Percentiles rank a stretch among this genome's conserved stretches.
These are phyloP conservation scores for Parauchenoglanis ngamensis DNA, from an alignment of 2,797 vertebrate species.

Conservation along the genomic window DNA sequence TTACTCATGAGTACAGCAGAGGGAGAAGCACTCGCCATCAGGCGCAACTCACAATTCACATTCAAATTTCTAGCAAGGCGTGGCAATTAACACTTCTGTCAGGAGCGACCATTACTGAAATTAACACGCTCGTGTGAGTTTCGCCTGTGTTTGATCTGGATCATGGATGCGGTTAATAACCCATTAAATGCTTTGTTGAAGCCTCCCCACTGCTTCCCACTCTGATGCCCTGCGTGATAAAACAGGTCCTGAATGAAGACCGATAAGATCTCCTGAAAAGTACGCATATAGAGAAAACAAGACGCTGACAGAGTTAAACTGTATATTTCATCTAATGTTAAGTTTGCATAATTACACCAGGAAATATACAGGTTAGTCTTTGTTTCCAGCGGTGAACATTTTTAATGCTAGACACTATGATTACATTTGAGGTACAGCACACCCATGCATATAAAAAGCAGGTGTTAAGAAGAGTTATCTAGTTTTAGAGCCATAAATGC, in stretches of 20 bases:
- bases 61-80: constrained; percentile 27
- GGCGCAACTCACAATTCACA: not conserved
- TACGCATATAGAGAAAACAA: constrained; percentile 20
- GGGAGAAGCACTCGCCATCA: not conserved
- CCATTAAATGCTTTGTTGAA: constrained; percentile 38
- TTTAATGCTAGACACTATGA: not conserved
- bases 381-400: constrained; percentile 6
- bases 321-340: not conserved
- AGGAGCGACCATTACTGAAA: constrained; percentile 27
- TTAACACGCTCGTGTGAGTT: constrained; percentile 26
- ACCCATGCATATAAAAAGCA: not conserved
- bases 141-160: constrained; percentile 38
- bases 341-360: not conserved
- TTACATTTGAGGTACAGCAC: not conserved
- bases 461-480: not conserved
- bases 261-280: constrained; percentile 43
- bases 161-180: constrained; percentile 41
- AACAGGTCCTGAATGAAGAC: constrained; percentile 45
- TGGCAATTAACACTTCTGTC: constrained; percentile 30
- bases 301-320: not conserved
- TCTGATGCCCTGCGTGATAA: constrained; percentile 32
- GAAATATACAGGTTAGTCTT: not conserved
- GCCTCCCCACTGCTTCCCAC: constrained; percentile 1
- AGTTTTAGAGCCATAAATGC: not conserved
- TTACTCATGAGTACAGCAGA: not conserved